These are phyloP conservation scores for Eupithecia insigniata DNA, from an alignment of 2,888 invertebrate genomes.

Conservation along the genomic window DNA sequence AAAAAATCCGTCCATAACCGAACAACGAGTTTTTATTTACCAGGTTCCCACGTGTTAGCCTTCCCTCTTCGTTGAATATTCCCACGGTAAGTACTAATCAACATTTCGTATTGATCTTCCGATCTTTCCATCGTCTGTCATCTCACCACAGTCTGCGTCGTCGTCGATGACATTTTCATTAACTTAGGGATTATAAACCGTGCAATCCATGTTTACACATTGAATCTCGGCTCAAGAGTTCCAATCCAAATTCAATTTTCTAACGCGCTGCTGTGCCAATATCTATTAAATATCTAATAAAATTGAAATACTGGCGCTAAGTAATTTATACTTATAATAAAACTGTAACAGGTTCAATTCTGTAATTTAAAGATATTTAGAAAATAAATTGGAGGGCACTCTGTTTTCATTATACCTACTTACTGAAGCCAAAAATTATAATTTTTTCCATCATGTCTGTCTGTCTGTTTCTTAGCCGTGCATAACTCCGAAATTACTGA, in stretches of 20 bases:
- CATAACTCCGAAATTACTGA: too few relatives aligned
- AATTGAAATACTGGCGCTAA: conserved; percentile 62
- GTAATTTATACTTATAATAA: conserved; percentile 74
- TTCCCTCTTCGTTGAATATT: neutral
- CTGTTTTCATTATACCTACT: too few relatives aligned
- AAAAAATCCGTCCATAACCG: neutral
- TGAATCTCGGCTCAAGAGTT: conserved; percentile 66
- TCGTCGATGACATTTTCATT: conserved; percentile 42
- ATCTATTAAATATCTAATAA: conserved; percentile 52
- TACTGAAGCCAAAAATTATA: too few relatives aligned
- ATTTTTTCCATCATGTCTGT: too few relatives aligned
- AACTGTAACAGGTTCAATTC: conserved; percentile 50
- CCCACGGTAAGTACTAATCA: conserved; percentile 11
- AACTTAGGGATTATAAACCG: conserved; percentile 46
- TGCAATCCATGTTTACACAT: conserved; percentile 62
- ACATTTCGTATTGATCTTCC: conserved; percentile 24
- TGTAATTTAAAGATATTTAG: too few relatives aligned
- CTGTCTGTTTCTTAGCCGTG: too few relatives aligned
- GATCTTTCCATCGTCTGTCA: conserved; percentile 17
- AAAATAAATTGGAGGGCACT: too few relatives aligned
- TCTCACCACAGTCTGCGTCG: conserved; percentile 1
- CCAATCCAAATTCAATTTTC: conserved; percentile 63
- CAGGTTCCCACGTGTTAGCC: neutral
- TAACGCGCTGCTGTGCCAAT: conserved; percentile 54
- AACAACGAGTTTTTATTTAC: too few relatives aligned